phyloP scores from a whole-genome alignment of 2,113 vertebrate genomes.

The Nothoprocta pentlandii region DNA sequence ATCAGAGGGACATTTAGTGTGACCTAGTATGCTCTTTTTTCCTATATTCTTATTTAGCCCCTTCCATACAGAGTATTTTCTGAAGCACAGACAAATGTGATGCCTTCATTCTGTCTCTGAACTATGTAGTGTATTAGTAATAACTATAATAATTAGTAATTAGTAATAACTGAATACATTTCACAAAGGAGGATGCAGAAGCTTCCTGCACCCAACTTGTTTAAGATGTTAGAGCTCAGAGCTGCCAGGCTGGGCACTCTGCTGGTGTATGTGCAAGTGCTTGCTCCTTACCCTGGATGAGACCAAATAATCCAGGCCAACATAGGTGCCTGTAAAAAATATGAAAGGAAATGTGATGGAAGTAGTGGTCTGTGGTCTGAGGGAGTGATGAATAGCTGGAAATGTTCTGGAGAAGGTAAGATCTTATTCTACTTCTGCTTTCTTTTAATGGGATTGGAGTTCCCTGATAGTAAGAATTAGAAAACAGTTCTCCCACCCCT shows the following conservation, averaged over 20 bases:
- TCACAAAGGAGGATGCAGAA: neutral
- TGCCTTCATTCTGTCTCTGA: neutral
- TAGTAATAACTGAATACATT: neutral
- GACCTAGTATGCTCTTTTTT: neutral
- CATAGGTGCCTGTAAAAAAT: neutral
- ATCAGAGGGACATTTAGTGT: neutral
- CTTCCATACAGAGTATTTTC: neutral
- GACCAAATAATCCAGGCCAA: neutral
- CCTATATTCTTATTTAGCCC: neutral
- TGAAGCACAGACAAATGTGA: neutral
- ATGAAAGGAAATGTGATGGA: neutral
- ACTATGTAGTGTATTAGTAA: neutral
- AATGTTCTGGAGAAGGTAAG: neutral
- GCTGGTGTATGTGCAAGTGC: neutral
- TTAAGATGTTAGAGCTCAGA: neutral
- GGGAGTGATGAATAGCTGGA: neutral
- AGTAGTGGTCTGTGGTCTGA: neutral
- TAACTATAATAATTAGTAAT: too few species aligned
- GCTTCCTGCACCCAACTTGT: neutral
- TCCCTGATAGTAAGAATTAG: neutral
- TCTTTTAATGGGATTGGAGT: neutral
- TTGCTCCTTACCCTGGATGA: fast-evolving
- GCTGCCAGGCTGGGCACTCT: neutral
- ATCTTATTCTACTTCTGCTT: neutral
- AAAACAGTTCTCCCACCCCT: neutral